Conservation (phyloP, 53 echinoderm and acorn worm genomes). For the Echinarachnius parma region DNA sequence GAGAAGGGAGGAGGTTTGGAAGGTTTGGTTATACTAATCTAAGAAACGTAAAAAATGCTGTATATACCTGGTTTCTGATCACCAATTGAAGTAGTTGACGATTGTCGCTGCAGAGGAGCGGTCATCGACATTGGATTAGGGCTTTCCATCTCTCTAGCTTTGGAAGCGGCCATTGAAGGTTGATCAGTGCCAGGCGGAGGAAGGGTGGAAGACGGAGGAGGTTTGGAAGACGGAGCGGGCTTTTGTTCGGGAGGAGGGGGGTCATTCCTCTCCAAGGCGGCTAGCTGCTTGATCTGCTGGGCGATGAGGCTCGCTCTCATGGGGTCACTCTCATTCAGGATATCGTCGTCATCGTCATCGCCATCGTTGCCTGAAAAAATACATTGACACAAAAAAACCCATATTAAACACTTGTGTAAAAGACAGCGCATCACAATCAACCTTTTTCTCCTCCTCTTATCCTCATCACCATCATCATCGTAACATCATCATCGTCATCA, state of each 20-base stretch:
- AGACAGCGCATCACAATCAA: too few relatives aligned
- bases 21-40: too few relatives aligned
- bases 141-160: not conserved
- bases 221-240: not conserved
- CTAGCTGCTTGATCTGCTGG: constrained; percentile 68
- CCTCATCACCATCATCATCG: too few relatives aligned
- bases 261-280: constrained; percentile 55
- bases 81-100: constrained; percentile 12
- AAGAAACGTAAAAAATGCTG: too few relatives aligned
- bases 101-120: constrained; percentile 14
- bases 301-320: constrained; percentile 69
- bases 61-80: constrained; percentile 4
- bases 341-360: constrained; percentile 60
- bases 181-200: not conserved
- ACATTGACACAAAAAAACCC: not conserved
- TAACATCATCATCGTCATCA: not conserved
- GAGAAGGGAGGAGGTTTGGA: too few relatives aligned
- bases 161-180: too few relatives aligned
- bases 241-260: not conserved
- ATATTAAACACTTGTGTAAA: too few relatives aligned
- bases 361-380: constrained; percentile 36
- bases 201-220: not conserved
- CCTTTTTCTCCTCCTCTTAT: too few relatives aligned
- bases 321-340: constrained; percentile 55
- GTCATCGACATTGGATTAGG: not conserved